Evolutionary conservation across 37 sponge, comb jelly and placozoan species (phyloP).

Genomic region (Amphimedon queenslandica): DNA sequence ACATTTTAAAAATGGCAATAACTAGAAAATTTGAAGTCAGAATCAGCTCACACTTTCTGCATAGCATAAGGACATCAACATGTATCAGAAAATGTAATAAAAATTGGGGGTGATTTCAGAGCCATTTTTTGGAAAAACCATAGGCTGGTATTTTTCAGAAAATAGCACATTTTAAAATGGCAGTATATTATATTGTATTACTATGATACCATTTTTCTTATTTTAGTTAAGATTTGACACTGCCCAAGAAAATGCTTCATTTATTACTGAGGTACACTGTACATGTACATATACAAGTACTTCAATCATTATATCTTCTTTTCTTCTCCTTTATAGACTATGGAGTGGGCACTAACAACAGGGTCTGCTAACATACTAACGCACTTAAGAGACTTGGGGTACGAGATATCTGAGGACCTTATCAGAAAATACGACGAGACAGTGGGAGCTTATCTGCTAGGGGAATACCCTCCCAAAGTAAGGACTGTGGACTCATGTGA

Average conservation of each 20-base stretch:
- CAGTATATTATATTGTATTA: not conserved
- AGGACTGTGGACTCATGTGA: not conserved
- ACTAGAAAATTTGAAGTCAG: no score
- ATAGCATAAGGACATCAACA: no score
- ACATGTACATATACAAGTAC: not conserved
- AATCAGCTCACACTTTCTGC: no score
- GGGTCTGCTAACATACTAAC: constrained; percentile 48
- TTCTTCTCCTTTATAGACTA: constrained; percentile 17
- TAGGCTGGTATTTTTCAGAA: no score
- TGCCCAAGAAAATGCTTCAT: constrained; percentile 34
- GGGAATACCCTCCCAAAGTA: constrained; percentile 1
- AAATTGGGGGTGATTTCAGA: no score
- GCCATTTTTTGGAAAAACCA: no score
- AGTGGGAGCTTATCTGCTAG: constrained; percentile 29
- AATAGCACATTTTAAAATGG: not conserved
- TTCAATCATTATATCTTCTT: not conserved
- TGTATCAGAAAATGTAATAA: no score
- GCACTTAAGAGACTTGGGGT: constrained; percentile 51
- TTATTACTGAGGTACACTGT: constrained; percentile 44
- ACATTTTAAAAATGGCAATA: no score
- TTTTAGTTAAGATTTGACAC: constrained; percentile 38
- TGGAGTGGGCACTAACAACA: constrained; percentile 49
- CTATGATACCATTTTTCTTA: not conserved
- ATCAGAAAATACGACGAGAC: constrained; percentile 20
- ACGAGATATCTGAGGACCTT: constrained; percentile 37